Conservation (phyloP, 2,888 invertebrate genomes). For the Melipona bicolor region DNA sequence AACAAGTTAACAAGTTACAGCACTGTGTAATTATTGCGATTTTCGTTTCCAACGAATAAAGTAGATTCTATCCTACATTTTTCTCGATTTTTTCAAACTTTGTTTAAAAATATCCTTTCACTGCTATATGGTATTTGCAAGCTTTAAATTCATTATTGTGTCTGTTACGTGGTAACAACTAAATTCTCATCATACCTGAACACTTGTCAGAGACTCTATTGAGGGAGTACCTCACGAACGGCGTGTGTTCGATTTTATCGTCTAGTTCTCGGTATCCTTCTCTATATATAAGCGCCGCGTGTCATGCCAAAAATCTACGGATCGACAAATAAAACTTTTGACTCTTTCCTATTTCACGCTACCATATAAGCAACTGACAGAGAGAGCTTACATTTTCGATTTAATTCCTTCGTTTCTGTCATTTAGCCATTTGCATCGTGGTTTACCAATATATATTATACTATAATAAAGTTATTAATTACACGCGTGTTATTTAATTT, state of each 20-base stretch:
- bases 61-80: too few relatives aligned
- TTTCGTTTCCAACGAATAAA: too few relatives aligned
- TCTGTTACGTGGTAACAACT: not conserved
- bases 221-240: constrained; percentile 34
- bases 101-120: too few relatives aligned
- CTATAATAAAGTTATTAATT: not conserved
- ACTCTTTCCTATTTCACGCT: not conserved
- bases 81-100: too few relatives aligned
- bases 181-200: constrained; percentile 8
- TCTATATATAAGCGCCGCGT: constrained; percentile 42
- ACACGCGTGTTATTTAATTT: not conserved
- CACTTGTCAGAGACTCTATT: constrained; percentile 14
- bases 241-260: constrained; percentile 40
- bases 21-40: too few relatives aligned
- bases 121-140: too few relatives aligned
- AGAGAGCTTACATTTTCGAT: not conserved
- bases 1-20: too few relatives aligned
- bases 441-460: too few relatives aligned
- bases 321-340: constrained; percentile 29
- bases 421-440: not conserved
- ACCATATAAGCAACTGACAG: not conserved
- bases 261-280: constrained; percentile 42
- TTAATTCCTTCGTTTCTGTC: not conserved
- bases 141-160: too few relatives aligned
- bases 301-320: constrained; percentile 38